Percentiles rank a stretch among this genome's conserved stretches.
These are phyloP conservation scores for Tromatobia lineatoria DNA, from an alignment of 2,888 invertebrate genomes.

Conservation along the genomic window DNA sequence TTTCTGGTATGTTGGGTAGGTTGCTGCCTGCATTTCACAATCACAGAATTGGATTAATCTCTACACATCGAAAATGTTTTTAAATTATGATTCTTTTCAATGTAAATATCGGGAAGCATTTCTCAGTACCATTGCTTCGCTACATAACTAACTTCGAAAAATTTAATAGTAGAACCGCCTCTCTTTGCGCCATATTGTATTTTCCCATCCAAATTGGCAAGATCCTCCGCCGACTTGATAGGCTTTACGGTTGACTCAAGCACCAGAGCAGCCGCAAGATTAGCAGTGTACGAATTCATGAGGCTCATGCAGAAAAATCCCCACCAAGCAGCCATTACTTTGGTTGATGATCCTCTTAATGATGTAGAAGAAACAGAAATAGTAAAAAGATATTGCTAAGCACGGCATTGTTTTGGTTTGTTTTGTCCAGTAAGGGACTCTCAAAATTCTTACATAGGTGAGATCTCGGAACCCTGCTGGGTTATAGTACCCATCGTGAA, in stretches of 20 bases:
- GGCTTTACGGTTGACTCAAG: constrained; percentile 90
- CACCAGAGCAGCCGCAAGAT: constrained; percentile 95
- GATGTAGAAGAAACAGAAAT: not conserved
- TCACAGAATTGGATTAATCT: not conserved
- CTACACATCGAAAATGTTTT: not conserved
- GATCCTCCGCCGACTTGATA: constrained; percentile 93
- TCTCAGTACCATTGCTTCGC: not conserved
- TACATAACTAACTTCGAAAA: constrained; percentile 91
- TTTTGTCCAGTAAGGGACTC: not conserved
- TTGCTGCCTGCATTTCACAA: constrained; percentile 83
- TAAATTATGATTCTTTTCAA: not conserved
- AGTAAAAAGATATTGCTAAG: not conserved
- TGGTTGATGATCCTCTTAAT: constrained; percentile 93
- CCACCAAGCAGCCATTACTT: constrained; percentile 95
- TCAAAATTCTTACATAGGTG: constrained; percentile 89
- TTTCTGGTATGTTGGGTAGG: constrained; percentile 91
- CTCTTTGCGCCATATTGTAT: constrained; percentile 95
- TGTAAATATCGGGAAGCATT: not conserved
- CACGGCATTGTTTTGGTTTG: not conserved
- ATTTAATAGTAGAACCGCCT: constrained; percentile 95
- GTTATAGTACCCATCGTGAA: constrained; percentile 94
- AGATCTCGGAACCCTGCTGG: constrained; percentile 95
- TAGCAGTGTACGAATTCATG: constrained; percentile 95
- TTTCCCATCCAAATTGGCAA: constrained; percentile 91
- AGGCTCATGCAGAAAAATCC: constrained; percentile 96